Evolutionary conservation across 2,888 invertebrate genomes (phyloP).

Genomic region (Schizaphis graminum): DNA sequence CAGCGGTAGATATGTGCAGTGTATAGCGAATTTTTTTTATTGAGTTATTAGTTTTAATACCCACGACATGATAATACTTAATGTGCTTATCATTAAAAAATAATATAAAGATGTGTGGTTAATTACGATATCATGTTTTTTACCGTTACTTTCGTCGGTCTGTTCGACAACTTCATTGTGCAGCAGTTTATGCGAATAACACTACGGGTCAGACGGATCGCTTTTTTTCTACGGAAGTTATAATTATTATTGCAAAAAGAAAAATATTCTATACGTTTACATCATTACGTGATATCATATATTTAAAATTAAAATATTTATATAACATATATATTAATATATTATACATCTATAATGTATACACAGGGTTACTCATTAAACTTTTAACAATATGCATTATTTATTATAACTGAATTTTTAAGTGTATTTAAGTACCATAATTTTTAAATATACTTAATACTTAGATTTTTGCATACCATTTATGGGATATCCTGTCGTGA

Average conservation of each 20-base stretch:
- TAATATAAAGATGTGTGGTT: background rate
- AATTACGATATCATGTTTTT: constrained; percentile 31
- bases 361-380: background rate
- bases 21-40: background rate
- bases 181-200: background rate
- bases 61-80: background rate
- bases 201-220: background rate
- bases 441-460: background rate
- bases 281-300: no score
- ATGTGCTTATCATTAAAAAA: background rate
- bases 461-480: background rate
- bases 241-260: no score
- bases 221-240: constrained; percentile 8
- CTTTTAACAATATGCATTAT: background rate
- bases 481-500: background rate
- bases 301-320: constrained; percentile 4
- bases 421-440: background rate
- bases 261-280: no score
- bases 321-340: background rate
- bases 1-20: background rate
- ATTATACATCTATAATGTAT: no score
- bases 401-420: background rate
- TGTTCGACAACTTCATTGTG: background rate
- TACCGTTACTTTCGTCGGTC: constrained; percentile 24
- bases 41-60: background rate